phyloP scores from a whole-genome alignment of 2,113 vertebrate genomes.

The Pungitius pungitius region DNA sequence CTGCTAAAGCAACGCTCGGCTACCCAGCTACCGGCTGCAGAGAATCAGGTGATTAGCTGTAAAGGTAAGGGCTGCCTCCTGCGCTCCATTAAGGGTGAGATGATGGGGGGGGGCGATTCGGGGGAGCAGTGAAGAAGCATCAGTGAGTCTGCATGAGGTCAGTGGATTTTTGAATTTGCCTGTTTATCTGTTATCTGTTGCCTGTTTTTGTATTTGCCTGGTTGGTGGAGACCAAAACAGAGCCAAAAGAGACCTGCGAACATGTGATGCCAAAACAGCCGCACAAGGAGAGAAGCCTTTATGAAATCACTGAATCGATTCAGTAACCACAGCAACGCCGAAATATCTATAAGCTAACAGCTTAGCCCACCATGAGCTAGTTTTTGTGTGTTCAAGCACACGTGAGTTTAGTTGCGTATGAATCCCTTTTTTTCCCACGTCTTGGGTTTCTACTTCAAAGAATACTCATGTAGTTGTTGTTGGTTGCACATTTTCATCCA shows the following conservation, averaged over 20 bases:
- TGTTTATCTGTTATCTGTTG: no score
- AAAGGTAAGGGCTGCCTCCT: conserved; percentile 24
- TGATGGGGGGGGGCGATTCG: conserved; percentile 8
- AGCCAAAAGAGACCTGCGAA: background rate
- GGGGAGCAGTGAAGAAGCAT: background rate
- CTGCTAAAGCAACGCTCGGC: conserved; percentile 3
- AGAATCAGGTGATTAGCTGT: conserved; percentile 26
- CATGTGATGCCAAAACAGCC: background rate
- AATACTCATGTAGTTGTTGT: conserved; percentile 3
- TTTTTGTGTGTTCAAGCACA: background rate
- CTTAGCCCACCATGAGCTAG: background rate
- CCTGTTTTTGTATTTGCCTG: no score
- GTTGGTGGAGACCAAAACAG: background rate
- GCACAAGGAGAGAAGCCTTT: background rate
- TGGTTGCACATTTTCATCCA: conserved; percentile 23
- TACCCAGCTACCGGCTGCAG: conserved; percentile 24
- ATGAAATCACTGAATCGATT: background rate
- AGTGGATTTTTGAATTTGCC: background rate
- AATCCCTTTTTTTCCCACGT: background rate
- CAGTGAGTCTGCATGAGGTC: background rate
- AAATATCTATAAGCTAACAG: background rate
- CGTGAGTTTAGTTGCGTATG: background rate
- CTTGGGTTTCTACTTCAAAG: no score
- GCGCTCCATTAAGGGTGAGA: conserved; percentile 9
- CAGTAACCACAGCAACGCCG: background rate